Conservation (phyloP, 2,888 invertebrate genomes). For the Rhogogaster chlorosoma region DNA sequence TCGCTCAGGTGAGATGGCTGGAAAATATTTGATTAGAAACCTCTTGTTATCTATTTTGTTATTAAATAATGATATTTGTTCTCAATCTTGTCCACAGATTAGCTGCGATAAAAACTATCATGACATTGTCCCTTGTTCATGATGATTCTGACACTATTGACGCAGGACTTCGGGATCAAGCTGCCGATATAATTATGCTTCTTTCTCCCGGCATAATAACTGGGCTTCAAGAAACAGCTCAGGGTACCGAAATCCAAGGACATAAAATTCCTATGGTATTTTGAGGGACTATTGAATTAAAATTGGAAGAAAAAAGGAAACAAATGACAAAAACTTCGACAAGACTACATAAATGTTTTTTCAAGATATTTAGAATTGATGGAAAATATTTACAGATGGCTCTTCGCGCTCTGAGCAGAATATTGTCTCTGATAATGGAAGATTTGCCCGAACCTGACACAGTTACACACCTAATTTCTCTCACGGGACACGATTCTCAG, state of each 20-base stretch:
- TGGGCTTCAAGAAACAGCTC: constrained; percentile 81
- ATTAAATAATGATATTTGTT: constrained; percentile 25
- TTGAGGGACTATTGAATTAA: background rate
- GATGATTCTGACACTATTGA: constrained; percentile 80
- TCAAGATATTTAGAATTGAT: background rate
- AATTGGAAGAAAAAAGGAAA: background rate
- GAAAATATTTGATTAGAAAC: background rate
- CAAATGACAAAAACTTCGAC: background rate
- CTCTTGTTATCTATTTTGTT: constrained; percentile 1
- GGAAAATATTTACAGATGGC: constrained; percentile 73
- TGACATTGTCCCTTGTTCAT: constrained; percentile 83
- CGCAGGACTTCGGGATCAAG: constrained; percentile 78
- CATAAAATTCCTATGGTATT: constrained; percentile 82
- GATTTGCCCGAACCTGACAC: constrained; percentile 67
- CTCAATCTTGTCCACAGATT: constrained; percentile 72
- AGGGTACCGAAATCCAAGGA: constrained; percentile 81
- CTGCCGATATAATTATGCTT: constrained; percentile 81
- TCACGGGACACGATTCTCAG: constrained; percentile 62
- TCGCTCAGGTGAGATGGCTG: constrained; percentile 80
- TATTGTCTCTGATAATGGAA: constrained; percentile 78
- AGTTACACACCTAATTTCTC: constrained; percentile 51
- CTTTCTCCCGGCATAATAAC: constrained; percentile 84
- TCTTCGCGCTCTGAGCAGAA: constrained; percentile 77
- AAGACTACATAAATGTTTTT: background rate
- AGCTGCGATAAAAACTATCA: constrained; percentile 81